Evolutionary conservation across 2,113 vertebrate genomes (phyloP), one percentile per base, ranked within the genome.

Genomic region (Genyomyrus donnyi): DNA sequence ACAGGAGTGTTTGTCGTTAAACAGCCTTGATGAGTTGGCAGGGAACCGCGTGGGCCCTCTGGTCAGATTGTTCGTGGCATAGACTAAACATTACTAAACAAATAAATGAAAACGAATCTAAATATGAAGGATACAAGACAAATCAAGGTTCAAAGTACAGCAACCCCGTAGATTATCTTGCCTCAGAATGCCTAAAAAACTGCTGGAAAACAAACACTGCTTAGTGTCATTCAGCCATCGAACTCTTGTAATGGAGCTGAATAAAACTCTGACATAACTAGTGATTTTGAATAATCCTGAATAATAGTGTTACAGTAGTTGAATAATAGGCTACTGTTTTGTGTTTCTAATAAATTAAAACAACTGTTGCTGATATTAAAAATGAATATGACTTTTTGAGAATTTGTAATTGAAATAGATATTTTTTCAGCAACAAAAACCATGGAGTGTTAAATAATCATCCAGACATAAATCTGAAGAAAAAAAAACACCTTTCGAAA

Each of bases 61-160:
- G 74, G 35, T 80, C 74, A 80, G 74, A 80, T 24, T 85, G 42
- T 85, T 11, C 19, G 83, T 48, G 83, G 45, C 83, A n/a, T 85
- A 85, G 83, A 85, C 83, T 85, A 85, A 85, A 85, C 83, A 80
- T 42, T 42, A 85, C 83, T 85, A 85, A 85, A 85, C 83, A 85
- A 85, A 85, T 48, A 45, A 45, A 85, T 48, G 83, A 48, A 48
- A 48, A 85, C 45, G 39, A 85, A 46, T 85, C 83, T 85, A 46
- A 85, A 48, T 85, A 85, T 85, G 45, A 85, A 85, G 74, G 74
- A 80, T 80, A 80, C 74, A 80, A 80, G 74, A 80, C 74, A 80
- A 80, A 80, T 80, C 74, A 80, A 80, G 74, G 74, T 80, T 80
- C 74, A 80, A 80, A 80, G 74, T 80, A 80, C 74, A 80, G 15